phyloP scores from a whole-genome alignment of 92 coral and sea anemone species.

The Porites cylindrica region DNA sequence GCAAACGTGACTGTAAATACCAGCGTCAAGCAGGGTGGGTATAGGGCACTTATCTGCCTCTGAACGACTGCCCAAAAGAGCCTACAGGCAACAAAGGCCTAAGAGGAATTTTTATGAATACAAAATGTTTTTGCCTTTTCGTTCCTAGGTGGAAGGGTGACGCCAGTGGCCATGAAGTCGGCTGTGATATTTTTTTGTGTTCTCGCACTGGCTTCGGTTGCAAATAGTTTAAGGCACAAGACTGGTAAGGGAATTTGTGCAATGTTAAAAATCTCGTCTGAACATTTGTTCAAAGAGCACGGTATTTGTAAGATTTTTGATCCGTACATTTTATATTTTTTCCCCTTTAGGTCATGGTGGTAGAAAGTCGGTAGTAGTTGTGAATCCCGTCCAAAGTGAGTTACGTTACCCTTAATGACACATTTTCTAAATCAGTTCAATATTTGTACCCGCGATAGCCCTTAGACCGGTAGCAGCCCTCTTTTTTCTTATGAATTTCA shows the following conservation, averaged over 20 bases:
- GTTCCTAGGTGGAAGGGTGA: background rate
- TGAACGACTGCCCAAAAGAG: no score
- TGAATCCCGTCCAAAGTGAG: conserved; percentile 42
- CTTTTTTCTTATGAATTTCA: no score
- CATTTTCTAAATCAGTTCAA: no score
- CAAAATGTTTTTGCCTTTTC: background rate
- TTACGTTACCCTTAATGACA: background rate
- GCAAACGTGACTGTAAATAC: no score
- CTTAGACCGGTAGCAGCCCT: no score
- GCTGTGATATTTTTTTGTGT: background rate
- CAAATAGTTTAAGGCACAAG: conserved; percentile 3
- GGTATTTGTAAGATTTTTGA: background rate
- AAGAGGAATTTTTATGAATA: no score
- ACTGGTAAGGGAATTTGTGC: conserved; percentile 1
- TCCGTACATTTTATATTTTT: background rate
- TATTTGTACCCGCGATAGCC: no score
- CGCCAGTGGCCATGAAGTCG: conserved; percentile 25
- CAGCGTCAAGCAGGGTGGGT: no score
- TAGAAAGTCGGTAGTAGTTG: conserved; percentile 40
- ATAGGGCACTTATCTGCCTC: no score
- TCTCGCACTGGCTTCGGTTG: background rate
- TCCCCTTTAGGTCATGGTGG: conserved; percentile 35
- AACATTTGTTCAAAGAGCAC: no score
- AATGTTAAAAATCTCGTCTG: background rate
- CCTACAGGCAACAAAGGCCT: no score